Base-by-base conservation (phyloP, 2,797 vertebrate species). In the Pseudochaenichthys georgianus region DNA sequence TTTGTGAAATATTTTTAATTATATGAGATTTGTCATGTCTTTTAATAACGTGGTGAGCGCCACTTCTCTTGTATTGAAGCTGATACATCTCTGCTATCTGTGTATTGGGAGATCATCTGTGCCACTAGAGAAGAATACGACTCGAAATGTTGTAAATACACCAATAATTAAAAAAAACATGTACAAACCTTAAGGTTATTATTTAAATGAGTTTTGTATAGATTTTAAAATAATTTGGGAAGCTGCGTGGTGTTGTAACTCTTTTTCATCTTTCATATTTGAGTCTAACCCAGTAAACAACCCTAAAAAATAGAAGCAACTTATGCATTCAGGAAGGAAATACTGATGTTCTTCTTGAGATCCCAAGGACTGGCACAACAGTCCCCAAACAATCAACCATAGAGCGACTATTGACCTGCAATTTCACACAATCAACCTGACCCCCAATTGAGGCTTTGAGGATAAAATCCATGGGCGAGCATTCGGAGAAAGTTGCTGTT, bases 1-100 rank as follows among this genome's bases (percentile, higher is more conserved):
- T 87, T 75, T 72, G 74, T 70, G 65, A 69, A 80, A 74, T 63
- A 77, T 78, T 88, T 90, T 80, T 89, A 89, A 90, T 89, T 77
- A 89, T 70, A 80, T 60, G 55, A 72, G 67, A 79, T 76, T 87
- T 53, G 31, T 86, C 57, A 61, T 88, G 88, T 82, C 34, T 70
- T 87, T 87, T 71, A 82, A 78, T 83, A 78, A 55, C 15, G 3
- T 38, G 52, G 53, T 74, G 69, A 88, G 88, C 76, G 1, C 31
- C 42, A 57, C 62, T 76, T 77, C 59, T 66, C 41, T 67, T 65
- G 75, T 81, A 80, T 55, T 78, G 64, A 58, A 77, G 53, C 64
- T 67, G 80, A 87, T 75, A 69, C 87, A 83, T 79, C 58, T 78
- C 11, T 45, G 23, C 67, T 76, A 79, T 78, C 28, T 73, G 59